Base-by-base conservation (phyloP, 2,888 invertebrate genomes). In the Trissolcus japonicus region DNA sequence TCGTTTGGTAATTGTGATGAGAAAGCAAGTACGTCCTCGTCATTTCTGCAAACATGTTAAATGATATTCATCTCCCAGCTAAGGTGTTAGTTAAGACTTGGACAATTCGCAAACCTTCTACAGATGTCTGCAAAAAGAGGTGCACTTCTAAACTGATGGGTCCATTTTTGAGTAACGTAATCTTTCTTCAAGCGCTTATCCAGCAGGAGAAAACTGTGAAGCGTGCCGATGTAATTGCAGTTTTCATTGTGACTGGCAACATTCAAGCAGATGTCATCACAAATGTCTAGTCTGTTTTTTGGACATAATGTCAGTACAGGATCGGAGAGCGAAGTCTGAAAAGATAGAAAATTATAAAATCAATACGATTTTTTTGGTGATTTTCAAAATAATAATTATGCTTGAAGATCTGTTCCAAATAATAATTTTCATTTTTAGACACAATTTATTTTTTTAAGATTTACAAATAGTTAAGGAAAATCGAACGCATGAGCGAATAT, bases 61-160 rank as follows among this genome's bases (percentile, higher is more conserved):
- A 25, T 25, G 25, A 25, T 25, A 25, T 25, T 25, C 25, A 25
- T 25, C 4, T 25, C 4, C 6, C 4, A 25, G 6, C 4, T 25
- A 25, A 2, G 4, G 4, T 25, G 6, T 6, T 25, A 4, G 25
- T 25, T 4, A 6, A 25, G 4, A 25, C 4, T 25, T 25, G 6
- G 4, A 25, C 25, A 25, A 16, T 19, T 65, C 55, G 90, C 4
- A 25, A 25, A 90, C 82, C 89, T 89, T 65, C 86, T 83, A 21
- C 87, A 85, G 17, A 89, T 84, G 4, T 88, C 83, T 46, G 91
- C 89, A 59, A 90, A 90, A 0, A 91, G 87, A 0, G 92, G 92
- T 3, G 90, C 83, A 72, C 90, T 90, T 79, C 90, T 89, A 85
- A 92, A 91, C 4, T 91, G 91, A 79, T 92, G 92, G 0, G 90